These are phyloP conservation scores for Drosophila acutilabella DNA, from an alignment of 2,888 invertebrate genomes.

Conservation along the genomic window DNA sequence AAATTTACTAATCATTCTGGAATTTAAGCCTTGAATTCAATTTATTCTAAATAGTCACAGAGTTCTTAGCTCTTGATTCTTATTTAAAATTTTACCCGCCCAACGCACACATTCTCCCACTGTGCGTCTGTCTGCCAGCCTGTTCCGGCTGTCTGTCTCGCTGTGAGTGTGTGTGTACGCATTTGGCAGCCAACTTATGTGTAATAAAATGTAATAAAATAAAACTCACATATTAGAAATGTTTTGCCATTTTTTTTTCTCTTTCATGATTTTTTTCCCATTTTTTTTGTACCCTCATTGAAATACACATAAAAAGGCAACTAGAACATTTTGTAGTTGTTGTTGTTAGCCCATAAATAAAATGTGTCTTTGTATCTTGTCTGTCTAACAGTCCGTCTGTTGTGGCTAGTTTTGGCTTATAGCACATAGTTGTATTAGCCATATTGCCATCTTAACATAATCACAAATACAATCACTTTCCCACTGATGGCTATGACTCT, in stretches of 20 bases:
- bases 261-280: not conserved
- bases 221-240: constrained; percentile 79
- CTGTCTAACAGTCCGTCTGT: not conserved
- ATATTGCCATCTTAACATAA: constrained; percentile 48
- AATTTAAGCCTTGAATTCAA: too few species aligned
- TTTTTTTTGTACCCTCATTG: constrained; percentile 14
- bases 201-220: constrained; percentile 80
- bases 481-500: constrained; percentile 27
- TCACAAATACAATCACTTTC: constrained; percentile 39
- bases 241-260: constrained; percentile 52
- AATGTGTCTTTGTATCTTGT: constrained; percentile 32
- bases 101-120: not conserved
- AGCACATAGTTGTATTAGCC: constrained; percentile 46
- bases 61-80: too few species aligned
- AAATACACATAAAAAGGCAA: constrained; percentile 40
- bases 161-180: constrained; percentile 46
- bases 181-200: constrained; percentile 76
- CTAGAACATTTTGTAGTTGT: constrained; percentile 41
- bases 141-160: constrained; percentile 30
- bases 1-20: too few species aligned
- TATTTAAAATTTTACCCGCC: not conserved
- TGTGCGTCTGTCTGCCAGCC: not conserved
- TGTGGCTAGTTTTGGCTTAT: constrained; percentile 52
- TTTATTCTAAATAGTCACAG: too few species aligned
- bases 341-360: constrained; percentile 51